Percentiles rank a stretch among this genome's conserved stretches.
Conservation (phyloP, 1,140 invertebrate genomes). For the Cydia fagiglandana region DNA sequence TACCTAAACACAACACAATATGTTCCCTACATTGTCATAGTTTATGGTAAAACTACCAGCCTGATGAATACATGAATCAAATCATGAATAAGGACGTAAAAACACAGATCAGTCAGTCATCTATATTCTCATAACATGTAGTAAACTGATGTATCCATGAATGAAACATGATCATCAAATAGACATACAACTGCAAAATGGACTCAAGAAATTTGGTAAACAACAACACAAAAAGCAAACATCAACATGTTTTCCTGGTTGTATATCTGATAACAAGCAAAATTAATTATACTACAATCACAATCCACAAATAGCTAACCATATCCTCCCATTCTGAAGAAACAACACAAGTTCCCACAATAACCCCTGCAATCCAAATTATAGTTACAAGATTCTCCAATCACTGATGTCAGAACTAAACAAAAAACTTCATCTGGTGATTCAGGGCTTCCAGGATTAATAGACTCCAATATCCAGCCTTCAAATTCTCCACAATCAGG, state of each 20-base stretch:
- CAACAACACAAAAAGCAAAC: background rate
- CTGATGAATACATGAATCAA: too few relatives aligned
- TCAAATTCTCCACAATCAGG: slow-evolving; percentile 58
- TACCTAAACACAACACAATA: too few relatives aligned
- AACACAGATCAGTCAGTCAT: too few relatives aligned
- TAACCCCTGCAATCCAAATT: background rate
- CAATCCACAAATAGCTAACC: background rate
- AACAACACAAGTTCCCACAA: slow-evolving; percentile 8
- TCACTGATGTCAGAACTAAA: slow-evolving; percentile 55
- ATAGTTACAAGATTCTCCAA: slow-evolving; percentile 68
- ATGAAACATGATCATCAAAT: too few relatives aligned
- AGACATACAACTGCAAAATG: too few relatives aligned
- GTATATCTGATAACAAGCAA: background rate
- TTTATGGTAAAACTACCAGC: too few relatives aligned
- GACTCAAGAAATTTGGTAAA: too few relatives aligned
- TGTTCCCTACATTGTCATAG: too few relatives aligned
- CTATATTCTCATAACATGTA: too few relatives aligned
- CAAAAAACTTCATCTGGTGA: slow-evolving; percentile 53
- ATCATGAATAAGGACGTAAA: too few relatives aligned
- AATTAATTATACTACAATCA: background rate
- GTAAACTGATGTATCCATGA: too few relatives aligned
- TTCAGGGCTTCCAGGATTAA: slow-evolving; percentile 38
- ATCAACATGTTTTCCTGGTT: background rate
- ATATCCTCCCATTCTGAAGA: background rate
- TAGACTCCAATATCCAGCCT: slow-evolving; percentile 64